A percentile compares a stretch with the other conserved stretches of the same genome.
phyloP scores from a whole-genome alignment of 2,888 invertebrate genomes.

The Leuctra nigra region DNA sequence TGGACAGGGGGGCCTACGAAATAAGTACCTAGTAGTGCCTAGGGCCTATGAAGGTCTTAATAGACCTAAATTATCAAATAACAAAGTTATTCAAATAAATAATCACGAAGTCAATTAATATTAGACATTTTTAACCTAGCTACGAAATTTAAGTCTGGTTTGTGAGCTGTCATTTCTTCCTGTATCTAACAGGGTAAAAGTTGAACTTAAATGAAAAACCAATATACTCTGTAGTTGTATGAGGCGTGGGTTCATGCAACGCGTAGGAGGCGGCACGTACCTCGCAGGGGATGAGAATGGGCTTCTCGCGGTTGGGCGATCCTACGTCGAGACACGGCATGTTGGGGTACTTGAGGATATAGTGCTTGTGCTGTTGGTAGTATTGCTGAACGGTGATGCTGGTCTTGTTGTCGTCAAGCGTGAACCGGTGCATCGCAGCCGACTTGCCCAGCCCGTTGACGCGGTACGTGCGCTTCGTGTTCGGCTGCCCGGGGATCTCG shows the following conservation, averaged over 20 bases:
- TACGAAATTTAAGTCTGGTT: too few relatives aligned
- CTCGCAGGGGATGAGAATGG: slow-evolving; percentile 77
- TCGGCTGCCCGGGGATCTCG: slow-evolving; percentile 41
- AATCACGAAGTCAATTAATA: too few relatives aligned
- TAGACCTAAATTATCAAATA: too few relatives aligned
- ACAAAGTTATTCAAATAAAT: too few relatives aligned
- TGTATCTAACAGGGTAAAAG: too few relatives aligned
- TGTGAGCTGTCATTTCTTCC: too few relatives aligned
- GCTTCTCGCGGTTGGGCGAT: slow-evolving; percentile 43
- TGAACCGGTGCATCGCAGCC: slow-evolving; percentile 33
- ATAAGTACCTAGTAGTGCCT: too few relatives aligned
- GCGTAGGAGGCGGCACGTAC: too few relatives aligned
- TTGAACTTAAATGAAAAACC: neutral
- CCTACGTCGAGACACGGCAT: slow-evolving; percentile 86
- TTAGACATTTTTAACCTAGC: too few relatives aligned
- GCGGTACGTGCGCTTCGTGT: slow-evolving; percentile 41
- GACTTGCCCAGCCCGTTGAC: slow-evolving; percentile 41
- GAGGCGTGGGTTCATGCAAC: neutral
- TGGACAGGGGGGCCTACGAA: too few relatives aligned
- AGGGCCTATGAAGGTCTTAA: too few relatives aligned
- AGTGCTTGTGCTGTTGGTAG: slow-evolving; percentile 40
- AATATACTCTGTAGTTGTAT: neutral
- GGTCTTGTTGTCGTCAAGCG: slow-evolving; percentile 32
- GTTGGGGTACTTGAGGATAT: slow-evolving; percentile 53
- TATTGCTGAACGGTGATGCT: slow-evolving; percentile 45